Conservation (phyloP, 53 echinoderm and acorn worm genomes). For the Stichopus horrens region DNA sequence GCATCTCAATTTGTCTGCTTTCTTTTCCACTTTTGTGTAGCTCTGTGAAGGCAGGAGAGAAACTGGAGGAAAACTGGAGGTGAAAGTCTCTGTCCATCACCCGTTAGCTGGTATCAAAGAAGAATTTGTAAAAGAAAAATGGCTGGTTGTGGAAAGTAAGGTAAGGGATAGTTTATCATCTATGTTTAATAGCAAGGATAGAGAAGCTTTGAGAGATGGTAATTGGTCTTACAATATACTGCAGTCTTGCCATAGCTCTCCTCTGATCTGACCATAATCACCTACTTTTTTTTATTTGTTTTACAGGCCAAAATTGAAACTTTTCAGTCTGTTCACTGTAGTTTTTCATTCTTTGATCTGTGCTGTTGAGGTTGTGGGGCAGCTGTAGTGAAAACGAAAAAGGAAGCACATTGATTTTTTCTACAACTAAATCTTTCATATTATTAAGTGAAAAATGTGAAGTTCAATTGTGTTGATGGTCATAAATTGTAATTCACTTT, state of each 20-base stretch:
- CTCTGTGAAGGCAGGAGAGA: conserved; percentile 81
- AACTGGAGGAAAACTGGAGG: conserved; percentile 86
- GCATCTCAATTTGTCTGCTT: too few species aligned
- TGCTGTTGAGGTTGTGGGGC: too few species aligned
- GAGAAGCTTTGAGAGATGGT: neutral
- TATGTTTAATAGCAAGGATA: conserved; percentile 24
- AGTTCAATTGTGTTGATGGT: too few species aligned
- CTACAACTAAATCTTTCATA: too few species aligned
- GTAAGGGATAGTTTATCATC: neutral
- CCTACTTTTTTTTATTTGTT: neutral
- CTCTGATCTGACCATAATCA: neutral
- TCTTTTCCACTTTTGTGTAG: conserved; percentile 34
- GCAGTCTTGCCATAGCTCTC: neutral
- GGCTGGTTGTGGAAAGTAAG: conserved; percentile 81
- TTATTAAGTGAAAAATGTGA: too few species aligned
- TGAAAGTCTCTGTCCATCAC: conserved; percentile 81
- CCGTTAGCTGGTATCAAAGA: conserved; percentile 82
- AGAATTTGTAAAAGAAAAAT: conserved; percentile 87
- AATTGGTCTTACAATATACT: neutral
- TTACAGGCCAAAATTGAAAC: neutral
- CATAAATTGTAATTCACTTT: too few species aligned
- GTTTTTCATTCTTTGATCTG: too few species aligned
- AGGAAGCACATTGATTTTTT: too few species aligned
- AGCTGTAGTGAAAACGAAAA: too few species aligned
- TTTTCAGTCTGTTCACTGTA: neutral